phyloP scores from a whole-genome alignment of 1,140 invertebrate species.

The Stegodyphus mimosarum region DNA sequence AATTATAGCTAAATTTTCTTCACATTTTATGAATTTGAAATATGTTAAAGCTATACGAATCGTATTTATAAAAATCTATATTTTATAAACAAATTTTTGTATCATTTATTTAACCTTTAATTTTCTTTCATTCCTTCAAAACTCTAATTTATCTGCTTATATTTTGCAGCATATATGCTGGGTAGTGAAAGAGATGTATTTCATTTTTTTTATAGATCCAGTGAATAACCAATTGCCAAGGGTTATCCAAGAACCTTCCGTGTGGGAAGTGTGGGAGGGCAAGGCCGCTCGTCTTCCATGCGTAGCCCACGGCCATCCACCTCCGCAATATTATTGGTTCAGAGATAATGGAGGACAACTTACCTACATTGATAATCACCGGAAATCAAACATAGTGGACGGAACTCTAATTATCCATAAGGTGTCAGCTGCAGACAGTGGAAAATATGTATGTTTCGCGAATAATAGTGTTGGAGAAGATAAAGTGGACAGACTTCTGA shows the following conservation, averaged over 20 bases:
- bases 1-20: too few species aligned
- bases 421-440: conserved; percentile 55
- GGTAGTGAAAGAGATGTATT: not conserved
- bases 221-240: conserved; percentile 43
- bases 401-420: conserved; percentile 61
- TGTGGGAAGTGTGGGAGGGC: conserved; percentile 55
- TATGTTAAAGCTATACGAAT: too few species aligned
- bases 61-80: too few species aligned
- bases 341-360: conserved; percentile 30
- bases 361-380: conserved; percentile 15
- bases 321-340: conserved; percentile 53
- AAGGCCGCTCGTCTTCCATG: conserved; percentile 46
- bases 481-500: conserved; percentile 62
- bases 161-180: too few species aligned
- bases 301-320: conserved; percentile 35
- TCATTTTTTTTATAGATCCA: conserved; percentile 26
- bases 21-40: too few species aligned
- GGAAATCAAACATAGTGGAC: conserved; percentile 30
- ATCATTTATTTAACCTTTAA: too few species aligned
- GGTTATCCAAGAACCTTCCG: conserved; percentile 47
- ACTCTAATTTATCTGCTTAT: too few species aligned
- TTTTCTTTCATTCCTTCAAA: too few species aligned
- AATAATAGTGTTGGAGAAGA: conserved; percentile 63
- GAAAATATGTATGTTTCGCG: conserved; percentile 64
- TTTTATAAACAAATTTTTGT: too few species aligned